These are phyloP conservation scores for western clawed frog (Xenopus tropicalis) DNA, from an alignment of 2,113 vertebrate species.

Conservation along the genomic window DNA sequence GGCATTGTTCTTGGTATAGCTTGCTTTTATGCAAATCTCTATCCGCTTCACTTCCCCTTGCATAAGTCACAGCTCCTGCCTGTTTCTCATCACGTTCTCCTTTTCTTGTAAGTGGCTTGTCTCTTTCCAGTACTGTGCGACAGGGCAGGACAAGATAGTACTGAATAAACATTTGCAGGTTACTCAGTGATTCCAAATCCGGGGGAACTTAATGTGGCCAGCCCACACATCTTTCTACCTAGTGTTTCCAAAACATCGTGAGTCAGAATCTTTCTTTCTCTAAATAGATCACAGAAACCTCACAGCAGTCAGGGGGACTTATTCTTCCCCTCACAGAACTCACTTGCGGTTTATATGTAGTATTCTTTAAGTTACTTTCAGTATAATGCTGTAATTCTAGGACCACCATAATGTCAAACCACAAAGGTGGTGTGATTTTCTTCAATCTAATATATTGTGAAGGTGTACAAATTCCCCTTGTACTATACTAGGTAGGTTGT, in stretches of 20 bases:
- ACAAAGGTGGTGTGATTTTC: conserved; percentile 10
- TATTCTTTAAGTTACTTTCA: conserved; percentile 33
- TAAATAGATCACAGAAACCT: conserved; percentile 30
- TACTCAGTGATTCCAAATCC: conserved; percentile 50
- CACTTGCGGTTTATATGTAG: conserved; percentile 29
- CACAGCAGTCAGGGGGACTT: conserved; percentile 2
- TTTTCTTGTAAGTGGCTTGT: conserved; percentile 54
- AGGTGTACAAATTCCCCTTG: too few relatives aligned
- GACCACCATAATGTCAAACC: conserved; percentile 29
- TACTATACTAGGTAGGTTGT: too few relatives aligned
- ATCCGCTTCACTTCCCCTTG: conserved; percentile 49
- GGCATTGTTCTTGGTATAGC: conserved; percentile 46
- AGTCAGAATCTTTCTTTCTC: conserved; percentile 2
- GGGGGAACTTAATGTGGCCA: background rate
- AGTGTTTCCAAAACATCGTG: conserved; percentile 37
- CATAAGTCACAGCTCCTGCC: conserved; percentile 45
- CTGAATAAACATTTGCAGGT: conserved; percentile 42
- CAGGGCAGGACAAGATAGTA: conserved; percentile 41
- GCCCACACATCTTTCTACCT: conserved; percentile 23
- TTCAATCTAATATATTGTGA: too few relatives aligned
- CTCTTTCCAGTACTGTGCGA: conserved; percentile 46
- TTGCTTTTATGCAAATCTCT: conserved; percentile 51
- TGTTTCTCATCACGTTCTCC: conserved; percentile 49
- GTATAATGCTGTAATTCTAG: conserved; percentile 4
- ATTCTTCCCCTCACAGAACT: conserved; percentile 16